Base-by-base conservation (phyloP, 2,113 vertebrate species). In the Lamprotornis superbus region DNA sequence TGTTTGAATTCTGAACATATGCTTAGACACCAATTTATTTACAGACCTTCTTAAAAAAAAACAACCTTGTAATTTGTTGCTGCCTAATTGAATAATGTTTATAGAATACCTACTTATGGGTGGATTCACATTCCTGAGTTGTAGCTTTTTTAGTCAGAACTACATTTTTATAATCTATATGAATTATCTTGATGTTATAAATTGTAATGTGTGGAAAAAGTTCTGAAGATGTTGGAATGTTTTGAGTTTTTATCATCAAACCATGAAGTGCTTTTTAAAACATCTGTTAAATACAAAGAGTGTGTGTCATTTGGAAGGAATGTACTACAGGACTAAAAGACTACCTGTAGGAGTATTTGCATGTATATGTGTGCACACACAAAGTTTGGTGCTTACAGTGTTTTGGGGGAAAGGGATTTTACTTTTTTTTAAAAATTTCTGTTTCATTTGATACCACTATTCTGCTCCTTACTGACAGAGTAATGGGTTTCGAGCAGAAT, bases 1-100 rank as follows among this genome's bases (percentile, higher is more conserved):
- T 83, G 30, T 80, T 86, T 83, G 76, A 86, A 75, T 90, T 90
- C 82, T 90, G 83, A 81, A 64, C 56, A 71, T 77, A 71, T 87
- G 37, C n/a, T 73, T 69, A 65, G 42, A 44, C 8, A 40, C 28
- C 28, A 77, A 6, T 49, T 92, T 79, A 52, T 83, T 92, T 78
- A 44, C 50, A 74, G 11, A 40, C 22, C 11, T 40, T 21, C 19
- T 80, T 86, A 4, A 49, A 50, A 74, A 86, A 70, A 3, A 14
- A 7, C 6, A 56, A 44, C 6, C 9, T 57, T 76, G 23, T 89
- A 15, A 81, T 59, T 73, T 90, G 27, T 83, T 79, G 52, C 52
- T 75, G 50, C 73, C 18, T 53, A 69, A 69, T 75, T 75, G 81
- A 86, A n/a, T 80, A 77, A 46, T 7, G 0, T 57, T 90, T 95